phyloP scores from a whole-genome alignment of 64 coral and sea anemone genomes.

The Catalaphyllia jardinei region DNA sequence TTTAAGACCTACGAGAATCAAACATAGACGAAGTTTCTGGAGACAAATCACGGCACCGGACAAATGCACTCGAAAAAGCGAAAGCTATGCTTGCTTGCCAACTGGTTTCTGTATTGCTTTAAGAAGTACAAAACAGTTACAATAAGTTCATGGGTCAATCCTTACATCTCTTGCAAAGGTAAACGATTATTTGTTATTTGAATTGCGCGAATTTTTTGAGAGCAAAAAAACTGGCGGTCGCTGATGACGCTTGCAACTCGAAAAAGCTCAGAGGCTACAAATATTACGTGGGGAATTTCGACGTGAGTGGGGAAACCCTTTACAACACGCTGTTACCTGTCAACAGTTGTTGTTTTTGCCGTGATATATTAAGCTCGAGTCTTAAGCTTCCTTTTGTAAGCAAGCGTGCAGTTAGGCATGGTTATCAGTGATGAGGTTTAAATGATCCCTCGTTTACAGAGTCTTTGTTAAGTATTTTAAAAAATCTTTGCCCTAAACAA shows the following conservation, averaged over 20 bases:
- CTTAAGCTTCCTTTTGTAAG: neutral
- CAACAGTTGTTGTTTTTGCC: conserved; percentile 35
- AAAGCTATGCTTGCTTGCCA: neutral
- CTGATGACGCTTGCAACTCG: neutral
- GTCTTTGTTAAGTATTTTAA: conserved; percentile 33
- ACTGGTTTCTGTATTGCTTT: conserved; percentile 34
- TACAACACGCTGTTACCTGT: conserved; percentile 36
- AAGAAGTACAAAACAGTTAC: conserved; percentile 14
- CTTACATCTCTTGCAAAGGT: neutral
- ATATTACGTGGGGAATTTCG: conserved; percentile 1
- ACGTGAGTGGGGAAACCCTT: neutral
- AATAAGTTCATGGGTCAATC: neutral
- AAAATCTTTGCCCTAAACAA: neutral
- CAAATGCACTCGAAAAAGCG: neutral
- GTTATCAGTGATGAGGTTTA: conserved; percentile 38
- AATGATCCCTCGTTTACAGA: conserved; percentile 39
- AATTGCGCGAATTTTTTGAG: neutral
- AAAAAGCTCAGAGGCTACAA: neutral
- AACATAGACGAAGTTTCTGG: neutral
- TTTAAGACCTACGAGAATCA: neutral
- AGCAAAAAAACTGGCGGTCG: neutral
- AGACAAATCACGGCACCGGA: neutral
- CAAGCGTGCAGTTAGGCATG: neutral
- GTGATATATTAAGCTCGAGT: conserved; percentile 26
- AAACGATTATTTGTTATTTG: neutral